phyloP scores from a whole-genome alignment of 2,113 vertebrate species.

The Spea multiplicata region DNA sequence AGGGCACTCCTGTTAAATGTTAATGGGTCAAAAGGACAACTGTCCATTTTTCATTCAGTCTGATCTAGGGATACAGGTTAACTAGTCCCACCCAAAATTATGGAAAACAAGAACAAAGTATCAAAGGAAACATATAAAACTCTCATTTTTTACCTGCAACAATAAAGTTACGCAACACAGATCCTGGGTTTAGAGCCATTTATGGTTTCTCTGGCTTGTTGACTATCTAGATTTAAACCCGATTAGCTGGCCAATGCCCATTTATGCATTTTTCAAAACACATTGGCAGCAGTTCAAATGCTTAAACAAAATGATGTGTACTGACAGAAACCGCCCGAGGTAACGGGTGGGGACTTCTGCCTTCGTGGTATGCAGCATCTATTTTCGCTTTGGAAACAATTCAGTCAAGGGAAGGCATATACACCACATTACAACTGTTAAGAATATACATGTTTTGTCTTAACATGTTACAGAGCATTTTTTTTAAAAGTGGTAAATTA shows the following conservation, averaged over 20 bases:
- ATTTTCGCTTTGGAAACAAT: background rate
- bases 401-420: background rate
- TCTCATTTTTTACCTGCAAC: too few species aligned
- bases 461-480: constrained; percentile 3
- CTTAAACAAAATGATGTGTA: background rate
- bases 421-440: background rate
- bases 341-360: background rate
- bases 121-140: too few species aligned
- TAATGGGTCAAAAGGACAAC: too few species aligned
- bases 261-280: constrained; percentile 13
- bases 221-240: background rate
- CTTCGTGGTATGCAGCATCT: background rate
- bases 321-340: constrained; percentile 3
- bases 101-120: too few species aligned
- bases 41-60: too few species aligned
- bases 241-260: background rate
- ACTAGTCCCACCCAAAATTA: too few species aligned
- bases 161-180: too few species aligned
- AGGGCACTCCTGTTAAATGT: too few species aligned
- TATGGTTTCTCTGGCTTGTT: too few species aligned
- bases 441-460: background rate
- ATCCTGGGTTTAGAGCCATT: too few species aligned
- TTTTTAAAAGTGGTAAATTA: background rate
- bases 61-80: too few species aligned
- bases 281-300: background rate